These are phyloP conservation scores for Netelia inedita DNA, from an alignment of 2,888 invertebrate species.

Conservation along the genomic window DNA sequence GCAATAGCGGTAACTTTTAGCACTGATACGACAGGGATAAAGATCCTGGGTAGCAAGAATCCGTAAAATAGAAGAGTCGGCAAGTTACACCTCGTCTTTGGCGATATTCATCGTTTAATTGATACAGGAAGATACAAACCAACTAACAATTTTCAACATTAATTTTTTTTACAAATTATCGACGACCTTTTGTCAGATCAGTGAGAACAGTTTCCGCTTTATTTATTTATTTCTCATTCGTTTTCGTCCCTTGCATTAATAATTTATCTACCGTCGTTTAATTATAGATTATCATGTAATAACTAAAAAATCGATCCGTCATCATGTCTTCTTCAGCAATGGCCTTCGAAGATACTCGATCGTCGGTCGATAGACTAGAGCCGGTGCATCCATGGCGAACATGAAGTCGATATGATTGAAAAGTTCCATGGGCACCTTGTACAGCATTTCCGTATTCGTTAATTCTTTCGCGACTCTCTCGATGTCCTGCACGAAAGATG, in stretches of 20 bases:
- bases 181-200: neutral
- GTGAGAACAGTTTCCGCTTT: neutral
- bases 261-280: neutral
- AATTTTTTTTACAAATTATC: neutral
- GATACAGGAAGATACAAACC: neutral
- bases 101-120: neutral
- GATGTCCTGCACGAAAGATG: constrained; percentile 86
- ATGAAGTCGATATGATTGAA: constrained; percentile 80
- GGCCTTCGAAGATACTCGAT: constrained; percentile 67
- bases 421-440: constrained; percentile 74
- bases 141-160: neutral
- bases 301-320: neutral
- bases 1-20: constrained; percentile 48
- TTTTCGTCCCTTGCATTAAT: neutral
- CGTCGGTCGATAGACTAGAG: constrained; percentile 76
- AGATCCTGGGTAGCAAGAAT: neutral
- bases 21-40: constrained; percentile 14
- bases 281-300: neutral
- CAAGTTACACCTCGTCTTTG: constrained; percentile 47
- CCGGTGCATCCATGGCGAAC: constrained; percentile 75
- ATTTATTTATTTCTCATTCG: neutral
- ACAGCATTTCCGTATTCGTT: constrained; percentile 84
- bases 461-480: constrained; percentile 86
- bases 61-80: constrained; percentile 35
- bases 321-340: constrained; percentile 10